Evolutionary conservation across 1,140 invertebrate species (phyloP).

Genomic region (Leguminivora glycinivorella): DNA sequence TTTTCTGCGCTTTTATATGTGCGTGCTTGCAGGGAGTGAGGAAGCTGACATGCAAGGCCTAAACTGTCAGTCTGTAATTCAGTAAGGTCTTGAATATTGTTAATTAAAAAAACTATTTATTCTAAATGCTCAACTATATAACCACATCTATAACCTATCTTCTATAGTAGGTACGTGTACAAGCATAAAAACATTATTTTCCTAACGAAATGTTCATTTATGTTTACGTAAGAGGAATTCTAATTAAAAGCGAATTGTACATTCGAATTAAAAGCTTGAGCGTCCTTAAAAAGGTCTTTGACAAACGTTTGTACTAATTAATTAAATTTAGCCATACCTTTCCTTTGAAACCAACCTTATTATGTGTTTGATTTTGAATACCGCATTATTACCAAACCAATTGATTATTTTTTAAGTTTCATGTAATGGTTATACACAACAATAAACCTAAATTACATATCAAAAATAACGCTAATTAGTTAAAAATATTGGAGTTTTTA

Average conservation of each 20-base stretch:
- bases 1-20: too few species aligned
- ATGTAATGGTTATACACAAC: background rate
- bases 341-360: slow-evolving; percentile 3
- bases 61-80: too few species aligned
- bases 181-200: background rate
- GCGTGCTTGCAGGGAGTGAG: too few species aligned
- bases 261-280: slow-evolving; percentile 16
- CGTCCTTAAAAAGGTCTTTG: slow-evolving; percentile 10
- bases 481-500: too few species aligned
- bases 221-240: background rate
- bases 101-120: too few species aligned
- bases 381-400: background rate
- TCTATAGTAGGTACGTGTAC: too few species aligned
- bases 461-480: too few species aligned
- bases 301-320: slow-evolving; percentile 20
- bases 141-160: too few species aligned
- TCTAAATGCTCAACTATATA: too few species aligned
- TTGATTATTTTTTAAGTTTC: background rate
- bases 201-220: background rate
- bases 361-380: slow-evolving; percentile 17
- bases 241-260: slow-evolving; percentile 13
- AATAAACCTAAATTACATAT: background rate
- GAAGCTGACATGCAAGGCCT: too few species aligned
- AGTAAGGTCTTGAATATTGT: too few species aligned
- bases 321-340: slow-evolving; percentile 8